phyloP scores from a whole-genome alignment of 2,113 vertebrate genomes.

The Ranitomeya variabilis region DNA sequence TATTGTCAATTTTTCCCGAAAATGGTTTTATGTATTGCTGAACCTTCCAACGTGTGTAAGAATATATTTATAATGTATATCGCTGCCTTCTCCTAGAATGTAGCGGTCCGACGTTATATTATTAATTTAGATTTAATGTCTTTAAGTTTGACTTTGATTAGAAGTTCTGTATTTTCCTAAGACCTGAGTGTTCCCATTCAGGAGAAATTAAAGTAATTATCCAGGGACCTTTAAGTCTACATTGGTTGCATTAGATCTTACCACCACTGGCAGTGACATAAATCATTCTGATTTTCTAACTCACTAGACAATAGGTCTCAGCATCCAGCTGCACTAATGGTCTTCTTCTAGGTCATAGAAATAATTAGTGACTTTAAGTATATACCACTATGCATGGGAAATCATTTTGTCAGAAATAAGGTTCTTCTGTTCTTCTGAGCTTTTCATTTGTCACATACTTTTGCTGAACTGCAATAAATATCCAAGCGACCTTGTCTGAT shows the following conservation, averaged over 20 bases:
- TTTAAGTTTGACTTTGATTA: slow-evolving; percentile 46
- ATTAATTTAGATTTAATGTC: background rate
- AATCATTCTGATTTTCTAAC: slow-evolving; percentile 47
- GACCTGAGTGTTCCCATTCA: slow-evolving; percentile 26
- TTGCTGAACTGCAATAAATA: slow-evolving; percentile 55
- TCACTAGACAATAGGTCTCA: slow-evolving; percentile 45
- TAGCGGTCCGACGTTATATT: background rate
- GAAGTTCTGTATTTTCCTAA: slow-evolving; percentile 34
- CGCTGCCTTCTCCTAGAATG: background rate
- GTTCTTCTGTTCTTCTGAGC: slow-evolving; percentile 55
- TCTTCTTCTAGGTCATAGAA: slow-evolving; percentile 52
- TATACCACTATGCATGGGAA: slow-evolving; percentile 43
- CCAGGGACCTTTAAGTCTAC: slow-evolving; percentile 25
- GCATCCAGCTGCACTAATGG: slow-evolving; percentile 41
- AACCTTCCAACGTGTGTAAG: too few relatives aligned
- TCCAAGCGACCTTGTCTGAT: slow-evolving; percentile 56
- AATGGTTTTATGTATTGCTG: too few relatives aligned
- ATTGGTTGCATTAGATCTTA: slow-evolving; percentile 39
- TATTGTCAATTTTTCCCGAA: too few relatives aligned
- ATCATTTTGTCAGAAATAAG: slow-evolving; percentile 57
- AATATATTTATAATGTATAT: background rate
- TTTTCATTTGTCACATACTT: slow-evolving; percentile 56
- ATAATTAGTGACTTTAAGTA: slow-evolving; percentile 54
- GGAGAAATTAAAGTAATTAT: slow-evolving; percentile 42
- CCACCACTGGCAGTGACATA: slow-evolving; percentile 35